Evolutionary conservation across 2,888 invertebrate genomes (phyloP), one percentile per base, ranked within the genome.

Genomic region (Catocala nupta): DNA sequence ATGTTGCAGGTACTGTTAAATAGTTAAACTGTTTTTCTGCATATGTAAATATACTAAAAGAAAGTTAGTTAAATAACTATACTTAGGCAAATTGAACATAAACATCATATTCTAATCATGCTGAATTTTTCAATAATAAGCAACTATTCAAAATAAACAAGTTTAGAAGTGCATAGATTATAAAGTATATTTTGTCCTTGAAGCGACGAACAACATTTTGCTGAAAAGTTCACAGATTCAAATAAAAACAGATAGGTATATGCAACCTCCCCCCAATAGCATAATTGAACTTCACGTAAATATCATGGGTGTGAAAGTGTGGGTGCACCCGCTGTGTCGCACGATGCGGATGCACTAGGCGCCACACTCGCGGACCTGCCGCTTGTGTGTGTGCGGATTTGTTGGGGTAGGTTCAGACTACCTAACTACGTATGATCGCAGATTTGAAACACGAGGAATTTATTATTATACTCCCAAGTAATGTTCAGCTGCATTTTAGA

Each of bases 251-350:
- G 55, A 65, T 61, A 64, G 11, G 54, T 52, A 57, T 59, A 52
- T 63, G 64, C 78, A 77, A 78, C 78, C 72, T 73, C 70, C 81
- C 82, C 79, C 78, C 80, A 67, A 85, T 80, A 80, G 78, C 78
- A 82, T 84, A 89, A 90, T 86, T 87, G 87, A 85, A 86, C 80
- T 83, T 82, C 77, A 73, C 83, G 82, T 85, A 86, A 80, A 82
- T 80, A 73, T 63, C 55, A 62, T 59, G 53, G 58, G 70, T 71
- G 68, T 77, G 77, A 78, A 70, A 76, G 78, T 82, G 78, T 74
- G 73, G 68, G 74, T 78, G 77, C 73, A 81, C 74, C 11, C 48
- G 45, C 16, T 12, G 16, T 43, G 77, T 52, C 63, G 52, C 42
- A 60, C 44, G 42, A 48, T 61, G 54, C 57, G 48, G 65, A 68